Base-by-base conservation (phyloP, 2,113 vertebrate genomes). In the Apaloderma vittatum region DNA sequence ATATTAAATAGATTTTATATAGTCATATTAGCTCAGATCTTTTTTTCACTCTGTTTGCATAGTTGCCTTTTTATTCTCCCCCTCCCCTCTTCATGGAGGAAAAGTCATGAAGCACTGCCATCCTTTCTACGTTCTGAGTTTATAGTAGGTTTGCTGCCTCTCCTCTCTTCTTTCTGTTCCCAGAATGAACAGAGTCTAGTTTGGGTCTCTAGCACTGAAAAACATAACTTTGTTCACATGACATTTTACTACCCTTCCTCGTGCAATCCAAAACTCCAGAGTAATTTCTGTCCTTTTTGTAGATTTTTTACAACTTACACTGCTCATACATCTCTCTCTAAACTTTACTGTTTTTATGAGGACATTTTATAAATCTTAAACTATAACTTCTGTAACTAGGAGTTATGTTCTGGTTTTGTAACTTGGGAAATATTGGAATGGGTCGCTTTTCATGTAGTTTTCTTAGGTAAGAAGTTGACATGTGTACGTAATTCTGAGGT, bases 171-270 rank as follows among this genome's bases (percentile, higher is more conserved):
- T 34, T 45, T 45, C 20, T 23, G 4, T 63, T 75, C 70, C 18
- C n/a, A 58, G 66, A 78, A 29, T 0, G 2, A 80, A 2, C 32
- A 37, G 32, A 9, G 36, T 7, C n/a, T 20, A 10, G 2, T 1
- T 62, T 61, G 37, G 29, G 29, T 82, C 14, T 78, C 11, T 37
- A 71, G 70, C 23, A 6, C 40, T 62, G n/a, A 34, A 55, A 76
- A 20, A 10, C 5, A 8, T 15, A 55, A 26, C 46, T 71, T 15
- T 72, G 18, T 72, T 52, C n/a, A 8, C 1, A 1, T 57, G 9
- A 11, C 9, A 8, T 51, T n/a, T n/a, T 71, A 20, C 15, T 16
- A 17, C 29, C 14, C 29, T 49, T 49, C 36, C 46, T 36, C 30
- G 23, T 19, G 26, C 8, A 4, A 11, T n/a, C 46, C 12, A 8